Conservation (phyloP, 2,888 invertebrate species). For the Phalera bucephala region DNA sequence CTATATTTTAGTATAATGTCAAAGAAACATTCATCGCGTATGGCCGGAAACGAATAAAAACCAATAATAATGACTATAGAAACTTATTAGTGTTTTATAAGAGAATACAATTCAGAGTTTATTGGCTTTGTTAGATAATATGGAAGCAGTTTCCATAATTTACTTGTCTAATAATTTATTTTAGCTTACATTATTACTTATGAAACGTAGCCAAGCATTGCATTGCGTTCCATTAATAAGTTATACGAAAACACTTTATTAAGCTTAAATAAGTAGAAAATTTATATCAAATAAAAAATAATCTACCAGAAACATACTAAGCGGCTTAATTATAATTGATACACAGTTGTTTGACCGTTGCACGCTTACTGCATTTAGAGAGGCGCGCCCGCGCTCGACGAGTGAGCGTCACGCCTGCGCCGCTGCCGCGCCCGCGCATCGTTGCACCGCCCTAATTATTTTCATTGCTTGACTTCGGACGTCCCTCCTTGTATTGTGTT, state of each 20-base stretch:
- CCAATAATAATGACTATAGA: conserved; percentile 10
- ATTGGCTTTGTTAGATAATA: no score
- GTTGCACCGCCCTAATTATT: conserved; percentile 33
- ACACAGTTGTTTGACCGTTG: conserved; percentile 34
- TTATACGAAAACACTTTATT: no score
- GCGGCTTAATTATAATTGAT: conserved; percentile 24
- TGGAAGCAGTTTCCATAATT: no score
- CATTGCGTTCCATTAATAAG: no score
- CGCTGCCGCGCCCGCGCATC: conserved; percentile 20
- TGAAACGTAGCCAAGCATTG: no score
- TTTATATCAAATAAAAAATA: no score
- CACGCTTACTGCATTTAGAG: conserved; percentile 20
- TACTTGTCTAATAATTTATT: no score
- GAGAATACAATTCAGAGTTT: background rate
- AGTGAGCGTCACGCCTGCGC: background rate
- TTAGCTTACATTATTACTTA: no score
- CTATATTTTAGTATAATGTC: conserved; percentile 9
- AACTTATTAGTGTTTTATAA: conserved; percentile 6
- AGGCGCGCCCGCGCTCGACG: conserved; percentile 20
- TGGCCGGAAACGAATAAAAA: conserved; percentile 11
- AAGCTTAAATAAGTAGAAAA: no score
- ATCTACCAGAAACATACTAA: no score
- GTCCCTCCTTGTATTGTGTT: conserved; percentile 18
- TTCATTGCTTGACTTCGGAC: conserved; percentile 31
- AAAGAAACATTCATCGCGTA: conserved; percentile 12